Conservation (phyloP, 2,888 invertebrate species). For the Nephrotoma appendiculata region DNA sequence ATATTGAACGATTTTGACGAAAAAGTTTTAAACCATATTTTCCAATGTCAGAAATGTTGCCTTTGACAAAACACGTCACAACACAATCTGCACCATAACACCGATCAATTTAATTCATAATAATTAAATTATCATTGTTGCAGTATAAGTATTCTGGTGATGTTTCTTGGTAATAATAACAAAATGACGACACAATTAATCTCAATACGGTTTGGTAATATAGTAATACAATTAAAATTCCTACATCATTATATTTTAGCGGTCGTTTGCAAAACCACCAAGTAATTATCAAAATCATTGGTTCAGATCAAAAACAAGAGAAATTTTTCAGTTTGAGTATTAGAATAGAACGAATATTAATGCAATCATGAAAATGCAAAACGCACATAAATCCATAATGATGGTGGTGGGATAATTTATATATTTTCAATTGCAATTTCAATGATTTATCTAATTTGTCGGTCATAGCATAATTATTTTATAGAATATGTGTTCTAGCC, state of each 20-base stretch:
- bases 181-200: no score
- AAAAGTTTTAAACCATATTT: no score
- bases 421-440: background rate
- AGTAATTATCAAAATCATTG: background rate
- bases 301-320: background rate
- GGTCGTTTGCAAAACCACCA: background rate
- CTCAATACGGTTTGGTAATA: no score
- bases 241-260: background rate
- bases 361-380: background rate
- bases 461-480: background rate
- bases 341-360: slow-evolving; percentile 21
- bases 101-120: no score
- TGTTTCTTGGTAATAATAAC: no score
- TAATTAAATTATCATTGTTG: no score
- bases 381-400: background rate
- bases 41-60: no score
- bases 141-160: no score
- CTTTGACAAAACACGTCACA: no score
- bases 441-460: background rate
- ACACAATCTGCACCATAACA: no score
- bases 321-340: slow-evolving; percentile 11
- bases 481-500: background rate
- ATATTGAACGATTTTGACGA: no score
- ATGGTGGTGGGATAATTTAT: background rate
- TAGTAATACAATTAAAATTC: no score